Percentiles rank a stretch among this genome's conserved stretches.
Conservation (phyloP, 2,113 vertebrate genomes). For the Chaetorhynchus papuensis region DNA sequence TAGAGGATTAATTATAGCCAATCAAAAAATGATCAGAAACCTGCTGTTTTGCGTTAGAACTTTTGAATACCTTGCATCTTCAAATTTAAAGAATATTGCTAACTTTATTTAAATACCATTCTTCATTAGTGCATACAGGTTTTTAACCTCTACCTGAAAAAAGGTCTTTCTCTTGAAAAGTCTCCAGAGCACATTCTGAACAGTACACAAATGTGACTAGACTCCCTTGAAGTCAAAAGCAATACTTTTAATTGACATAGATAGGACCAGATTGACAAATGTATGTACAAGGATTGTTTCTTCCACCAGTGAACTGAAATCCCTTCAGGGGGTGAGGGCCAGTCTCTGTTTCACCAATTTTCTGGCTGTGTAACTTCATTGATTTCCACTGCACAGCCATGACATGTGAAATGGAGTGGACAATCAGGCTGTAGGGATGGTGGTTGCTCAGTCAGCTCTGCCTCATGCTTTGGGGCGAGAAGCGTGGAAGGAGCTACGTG, state of each 20-base stretch:
- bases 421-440: background rate
- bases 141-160: background rate
- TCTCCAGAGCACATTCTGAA: background rate
- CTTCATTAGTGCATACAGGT: background rate
- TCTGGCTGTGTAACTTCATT: slow-evolving; percentile 7
- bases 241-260: background rate
- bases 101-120: background rate
- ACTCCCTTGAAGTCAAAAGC: background rate
- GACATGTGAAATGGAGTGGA: background rate
- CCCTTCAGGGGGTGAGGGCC: background rate
- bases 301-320: background rate
- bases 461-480: accelerated
- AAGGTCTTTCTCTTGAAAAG: background rate
- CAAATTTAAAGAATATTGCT: background rate
- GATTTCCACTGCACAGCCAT: background rate
- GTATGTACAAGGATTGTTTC: background rate
- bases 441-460: background rate
- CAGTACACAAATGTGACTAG: background rate
- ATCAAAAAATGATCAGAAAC: background rate
- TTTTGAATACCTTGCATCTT: background rate
- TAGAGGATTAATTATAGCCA: background rate
- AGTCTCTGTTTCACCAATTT: slow-evolving; percentile 25
- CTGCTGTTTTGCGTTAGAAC: background rate
- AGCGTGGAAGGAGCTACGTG: accelerated
- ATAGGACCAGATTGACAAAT: background rate